Evolutionary conservation across 2,888 invertebrate species (phyloP), one percentile per base, ranked within the genome.

Genomic region (Cerceris rybyensis): DNA sequence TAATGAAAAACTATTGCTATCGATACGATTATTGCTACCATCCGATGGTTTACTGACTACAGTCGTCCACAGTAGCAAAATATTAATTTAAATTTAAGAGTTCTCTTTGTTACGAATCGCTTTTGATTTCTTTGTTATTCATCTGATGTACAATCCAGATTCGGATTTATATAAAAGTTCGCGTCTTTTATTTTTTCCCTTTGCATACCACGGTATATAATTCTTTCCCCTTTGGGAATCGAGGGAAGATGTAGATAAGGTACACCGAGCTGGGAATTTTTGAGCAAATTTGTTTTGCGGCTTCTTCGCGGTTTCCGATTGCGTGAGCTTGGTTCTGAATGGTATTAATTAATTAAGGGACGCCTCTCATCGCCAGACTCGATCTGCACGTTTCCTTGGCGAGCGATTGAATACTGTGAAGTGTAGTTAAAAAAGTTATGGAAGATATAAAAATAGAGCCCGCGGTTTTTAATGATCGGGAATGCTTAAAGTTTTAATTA

Each of bases 291-390:
- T 46, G 11, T 46, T 28, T 46, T 46, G 46, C 46, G 46, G 46
- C 6, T 46, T 46, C 46, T 46, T 46, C 46, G 8, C 11, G 46
- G 46, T 11, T 46, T 46, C 11, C 6, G 11, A 11, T 46, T 46
- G 8, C 8, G 11, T 46, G 9, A 46, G 11, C 46, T 11, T 61
- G 11, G 9, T 57, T 13, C 57, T 60, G 50, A n/a, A 7, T 11
- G 64, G 39, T 14, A 64, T 16, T 59, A 64, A 74, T 69, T 69
- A 74, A 63, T 59, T 64, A 54, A 41, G 52, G 41, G 69, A 74
- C 63, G 42, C 58, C 63, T 52, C 52, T 43, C 39, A 68, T 55
- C 60, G 39, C 41, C 49, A 50, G 50, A 28, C 54, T 41, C 43
- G 46, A 28, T 28, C 16, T n/a, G 49, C 43, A 4, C 49, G 55